Conservation (phyloP, 2,113 vertebrate genomes). For the Todiramphus chloris region DNA sequence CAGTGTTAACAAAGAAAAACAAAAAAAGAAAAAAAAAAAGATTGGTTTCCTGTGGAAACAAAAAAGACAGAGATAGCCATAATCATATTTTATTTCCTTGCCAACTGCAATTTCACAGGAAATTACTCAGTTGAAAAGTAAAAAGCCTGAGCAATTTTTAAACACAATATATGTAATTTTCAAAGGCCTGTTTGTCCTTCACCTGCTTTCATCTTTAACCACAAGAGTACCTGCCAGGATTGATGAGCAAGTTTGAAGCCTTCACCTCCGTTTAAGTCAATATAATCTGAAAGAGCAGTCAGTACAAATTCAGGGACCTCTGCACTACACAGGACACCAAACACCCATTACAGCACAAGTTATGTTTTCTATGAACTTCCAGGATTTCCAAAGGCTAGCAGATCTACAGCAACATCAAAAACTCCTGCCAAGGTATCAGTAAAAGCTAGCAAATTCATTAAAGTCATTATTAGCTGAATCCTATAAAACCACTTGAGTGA, state of each 20-base stretch:
- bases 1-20: background rate
- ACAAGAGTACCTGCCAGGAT: background rate
- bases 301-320: background rate
- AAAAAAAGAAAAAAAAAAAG: background rate
- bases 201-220: background rate
- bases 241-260: background rate
- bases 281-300: background rate
- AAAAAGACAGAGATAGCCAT: background rate
- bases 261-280: background rate
- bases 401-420: background rate
- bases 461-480: background rate
- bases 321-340: background rate
- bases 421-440: background rate
- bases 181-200: background rate
- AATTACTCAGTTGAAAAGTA: background rate
- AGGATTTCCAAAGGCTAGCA: background rate
- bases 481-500: background rate
- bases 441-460: background rate
- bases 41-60: slow-evolving; percentile 37
- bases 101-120: background rate
- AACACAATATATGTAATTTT: background rate
- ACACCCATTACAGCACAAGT: background rate
- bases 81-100: background rate
- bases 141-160: background rate
- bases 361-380: background rate